Percentiles rank a stretch among this genome's conserved stretches.
Conservation (phyloP, 2,113 vertebrate species). For the Nannospalax galili region DNA sequence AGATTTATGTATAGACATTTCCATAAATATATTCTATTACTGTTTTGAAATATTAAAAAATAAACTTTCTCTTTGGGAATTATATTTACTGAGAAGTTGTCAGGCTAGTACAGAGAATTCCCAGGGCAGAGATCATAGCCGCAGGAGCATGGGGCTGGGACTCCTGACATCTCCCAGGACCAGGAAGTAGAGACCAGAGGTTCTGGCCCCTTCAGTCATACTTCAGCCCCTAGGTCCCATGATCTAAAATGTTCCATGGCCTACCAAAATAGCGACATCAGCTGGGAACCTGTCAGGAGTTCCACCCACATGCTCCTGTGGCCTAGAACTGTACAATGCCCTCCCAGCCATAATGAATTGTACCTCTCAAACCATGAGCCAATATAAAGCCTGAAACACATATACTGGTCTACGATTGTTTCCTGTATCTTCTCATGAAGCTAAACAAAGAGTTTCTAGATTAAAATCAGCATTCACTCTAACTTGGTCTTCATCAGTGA, state of each 20-base stretch:
- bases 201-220: no score
- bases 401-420: not conserved
- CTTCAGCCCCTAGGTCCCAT: no score
- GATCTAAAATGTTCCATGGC: no score
- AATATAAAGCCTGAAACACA: not conserved
- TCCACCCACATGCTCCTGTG: not conserved
- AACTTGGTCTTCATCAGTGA: not conserved
- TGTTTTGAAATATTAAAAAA: no score
- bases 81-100: not conserved
- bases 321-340: not conserved
- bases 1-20: not conserved
- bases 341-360: not conserved
- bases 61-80: not conserved
- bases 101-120: not conserved
- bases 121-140: no score
- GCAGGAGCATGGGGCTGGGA: no score
- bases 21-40: not conserved
- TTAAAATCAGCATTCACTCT: not conserved
- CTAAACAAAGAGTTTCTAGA: no score
- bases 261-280: no score
- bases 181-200: no score
- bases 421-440: not conserved
- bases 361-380: not conserved
- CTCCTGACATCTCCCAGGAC: no score
- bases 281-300: no score